Percentiles rank a stretch among this genome's conserved stretches.
These are phyloP conservation scores for Aratinga solstitialis DNA, from an alignment of 2,797 vertebrate species.

Conservation along the genomic window DNA sequence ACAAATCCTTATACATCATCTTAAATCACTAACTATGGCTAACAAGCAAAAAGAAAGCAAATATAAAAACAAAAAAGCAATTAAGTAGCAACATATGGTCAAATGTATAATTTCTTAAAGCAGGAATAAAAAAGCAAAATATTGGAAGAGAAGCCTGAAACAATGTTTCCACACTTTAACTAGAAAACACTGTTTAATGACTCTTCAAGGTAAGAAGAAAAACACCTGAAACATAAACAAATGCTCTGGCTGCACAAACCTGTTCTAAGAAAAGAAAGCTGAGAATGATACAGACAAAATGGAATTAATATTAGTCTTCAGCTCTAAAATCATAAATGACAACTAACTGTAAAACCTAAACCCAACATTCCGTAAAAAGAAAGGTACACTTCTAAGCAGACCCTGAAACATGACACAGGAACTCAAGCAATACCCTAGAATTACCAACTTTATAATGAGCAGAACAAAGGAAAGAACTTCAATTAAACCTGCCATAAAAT, in stretches of 20 bases:
- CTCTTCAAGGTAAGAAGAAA: not conserved
- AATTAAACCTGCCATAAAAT: not conserved
- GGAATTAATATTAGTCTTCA: not conserved
- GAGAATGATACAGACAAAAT: not conserved
- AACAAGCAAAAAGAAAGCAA: not conserved
- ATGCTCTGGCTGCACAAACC: not conserved
- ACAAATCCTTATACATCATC: not conserved
- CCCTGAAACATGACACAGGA: not conserved
- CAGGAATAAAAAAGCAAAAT: not conserved
- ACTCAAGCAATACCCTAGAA: not conserved
- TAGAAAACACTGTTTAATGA: not conserved
- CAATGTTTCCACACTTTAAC: not conserved
- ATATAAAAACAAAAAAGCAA: not conserved
- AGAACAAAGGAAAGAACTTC: not conserved
- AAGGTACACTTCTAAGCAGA: not conserved
- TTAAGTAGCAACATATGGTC: not conserved
- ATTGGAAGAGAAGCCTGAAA: not conserved
- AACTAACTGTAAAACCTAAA: not conserved
- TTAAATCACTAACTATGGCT: not conserved
- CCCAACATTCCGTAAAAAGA: not conserved
- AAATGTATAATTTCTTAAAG: not conserved
- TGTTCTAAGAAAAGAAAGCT: not conserved
- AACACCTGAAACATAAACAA: constrained; percentile 7
- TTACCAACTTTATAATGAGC: not conserved
- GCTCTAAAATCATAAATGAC: not conserved